Evolutionary conservation across 2,797 vertebrate species (phyloP), one percentile per base, ranked within the genome.

Genomic region (Schizopygopsis malacanthus): DNA sequence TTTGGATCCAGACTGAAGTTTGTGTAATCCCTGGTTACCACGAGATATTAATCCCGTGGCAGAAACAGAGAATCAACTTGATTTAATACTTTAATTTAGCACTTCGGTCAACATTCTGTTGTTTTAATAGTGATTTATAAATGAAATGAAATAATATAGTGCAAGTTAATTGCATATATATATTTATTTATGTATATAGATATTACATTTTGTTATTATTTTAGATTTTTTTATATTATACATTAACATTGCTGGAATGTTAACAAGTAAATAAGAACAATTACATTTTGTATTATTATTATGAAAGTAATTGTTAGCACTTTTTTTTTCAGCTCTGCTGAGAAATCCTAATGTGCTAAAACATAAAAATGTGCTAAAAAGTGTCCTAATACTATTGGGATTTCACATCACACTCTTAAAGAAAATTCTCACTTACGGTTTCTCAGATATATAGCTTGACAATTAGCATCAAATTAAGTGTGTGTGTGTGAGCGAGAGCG

Each of bases 381-480:
- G 20, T 39, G 15, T 39, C 9, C 3, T 65, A 54, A 54, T 77
- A 22, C 82, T 52, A 10, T 33, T 70, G 83, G 50, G 50, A 79
- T 84, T 65, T 69, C 45, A 13, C n/a, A 50, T 71, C 63, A 70
- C 69, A 85, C 83, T 63, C 43, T 43, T 81, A 43, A 87, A 84
- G 41, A 65, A 85, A 85, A 73, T 82, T 56, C 4, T 50, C 75
- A 63, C 61, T 81, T 77, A 70, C 84, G 73, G 6, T 76, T 79
- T 80, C 16, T 43, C 45, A 73, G 45, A 63, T 79, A 54, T 72
- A 85, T 54, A 85, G 18, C 65, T 78, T 5, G 43, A 18, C 63
- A 88, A 85, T 88, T 86, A 80, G 59, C 59, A 52, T 83, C 59
- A 76, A 80, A 88, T 86, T 70, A 83, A 33, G 28, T 50, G 33